Base-by-base conservation (phyloP, 2,797 vertebrate species). In the Pitangus sulphuratus region DNA sequence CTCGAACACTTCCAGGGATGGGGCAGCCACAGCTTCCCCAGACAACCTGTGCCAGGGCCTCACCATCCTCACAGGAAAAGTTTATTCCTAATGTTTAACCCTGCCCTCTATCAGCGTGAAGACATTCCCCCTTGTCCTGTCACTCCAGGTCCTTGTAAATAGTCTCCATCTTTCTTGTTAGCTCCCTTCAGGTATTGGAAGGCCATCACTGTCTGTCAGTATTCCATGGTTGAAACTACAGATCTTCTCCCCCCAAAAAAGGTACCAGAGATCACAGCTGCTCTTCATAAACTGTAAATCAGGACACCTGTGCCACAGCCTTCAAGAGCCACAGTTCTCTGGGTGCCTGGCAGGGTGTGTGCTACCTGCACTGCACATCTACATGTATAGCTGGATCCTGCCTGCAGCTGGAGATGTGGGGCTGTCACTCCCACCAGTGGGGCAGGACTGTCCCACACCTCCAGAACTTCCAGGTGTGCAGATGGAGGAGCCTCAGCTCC, bases 401-500 rank as follows among this genome's bases (percentile, higher is more conserved):
- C 3, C 37, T 42, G 45, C n/a, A 37, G 79, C 57, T 47, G 31
- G 31, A 31, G 21, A 35, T 5, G 1, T 0, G 3, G 18, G 6
- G 54, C 48, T 62, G 57, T 25, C 25, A 13, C 31, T 42, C 1
- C 4, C 7, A 61, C 65, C 42, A 3, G 6, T 16, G 3, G 15
- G 51, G 18, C 31, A 50, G 61, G 60, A 51, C 61, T 45, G 12
- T 9, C n/a, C 47, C 5, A 0, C 2, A 8, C 12, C 25, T 50
- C n/a, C 22, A 42, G 40, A 30, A 11, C 21, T 1, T 2, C 30
- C 0, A 2, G 30, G 11, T 3, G 2, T 33, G 50, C 18, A 12
- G 26, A 20, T 3, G 7, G 30, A 75, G 82, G 14, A 56, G 19
- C 33, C 51, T 22, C 4, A 7, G 56, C 40, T 82, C 57, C 0